Base-by-base conservation (phyloP, 2,113 vertebrate species). In the Sisor rabdophorus region DNA sequence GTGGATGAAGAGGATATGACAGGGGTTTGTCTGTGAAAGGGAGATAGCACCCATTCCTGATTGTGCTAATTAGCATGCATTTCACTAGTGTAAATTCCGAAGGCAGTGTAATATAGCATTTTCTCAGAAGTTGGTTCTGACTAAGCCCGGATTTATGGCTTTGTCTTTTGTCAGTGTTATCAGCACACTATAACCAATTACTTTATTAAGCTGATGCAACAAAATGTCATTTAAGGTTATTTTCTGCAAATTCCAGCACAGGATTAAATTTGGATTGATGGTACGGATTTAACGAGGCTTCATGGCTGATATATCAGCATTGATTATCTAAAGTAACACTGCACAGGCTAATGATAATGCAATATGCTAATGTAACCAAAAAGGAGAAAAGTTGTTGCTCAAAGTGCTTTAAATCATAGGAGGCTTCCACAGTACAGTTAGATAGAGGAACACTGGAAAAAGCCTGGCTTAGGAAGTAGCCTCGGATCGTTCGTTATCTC, bases 401-500 rank as follows among this genome's bases (percentile, higher is more conserved):
- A n/a, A 28, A 69, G 52, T 44, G 68, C 60, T 53, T 19, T 30
- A 59, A 68, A 15, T 58, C 22, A n/a, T 40, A 44, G 13, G 65
- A 63, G 72, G 40, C 30, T 60, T 69, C 60, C 77, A 70, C 71
- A 54, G 75, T 53, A 30, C 19, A 67, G 59, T 6, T 32, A 56
- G 44, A n/a, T 48, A 17, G 71, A 74, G 80, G 71, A 64, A 65
- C 76, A 71, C 63, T 47, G 63, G 75, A 81, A 54, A 75, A 55
- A 79, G 68, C 76, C 53, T 44, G 22, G 44, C 69, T 73, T 76
- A 80, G 83, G 78, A 78, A 73, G 83, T 84, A 79, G 83, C 83
- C 81, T 83, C 65, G 72, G 82, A 89, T 89, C 87, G 76, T 88
- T 89, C 83, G 86, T 91, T 89, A 90, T 89, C 88, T 91, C 87